Percentiles rank a stretch among this genome's conserved stretches.
Conservation (phyloP, 2,888 invertebrate species). For the Agrypnus murinus region DNA sequence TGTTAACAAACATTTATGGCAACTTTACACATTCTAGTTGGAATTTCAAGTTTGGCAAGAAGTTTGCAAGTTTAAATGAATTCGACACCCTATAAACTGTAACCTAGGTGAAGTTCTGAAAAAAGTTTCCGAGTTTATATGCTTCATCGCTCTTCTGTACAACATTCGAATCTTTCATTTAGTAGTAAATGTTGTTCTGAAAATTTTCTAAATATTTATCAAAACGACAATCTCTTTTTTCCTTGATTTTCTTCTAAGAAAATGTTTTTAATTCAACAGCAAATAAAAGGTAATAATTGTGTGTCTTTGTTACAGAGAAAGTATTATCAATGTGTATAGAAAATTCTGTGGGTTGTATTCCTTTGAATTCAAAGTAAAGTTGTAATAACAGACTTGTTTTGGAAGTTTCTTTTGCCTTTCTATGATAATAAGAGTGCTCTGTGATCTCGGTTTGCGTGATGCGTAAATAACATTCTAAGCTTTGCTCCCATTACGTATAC, state of each 20-base stretch:
- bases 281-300: background rate
- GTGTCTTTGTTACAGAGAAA: background rate
- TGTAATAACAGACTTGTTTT: constrained; percentile 44
- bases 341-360: background rate
- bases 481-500: constrained; percentile 41
- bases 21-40: constrained; percentile 19
- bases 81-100: constrained; percentile 32
- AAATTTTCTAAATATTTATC: background rate
- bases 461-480: constrained; percentile 42
- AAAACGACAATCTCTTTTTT: background rate
- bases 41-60: constrained; percentile 18
- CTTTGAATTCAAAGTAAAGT: constrained; percentile 39
- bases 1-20: constrained; percentile 9
- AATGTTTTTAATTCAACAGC: too few species aligned
- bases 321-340: constrained; percentile 4
- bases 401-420: constrained; percentile 34
- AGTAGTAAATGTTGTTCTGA: background rate
- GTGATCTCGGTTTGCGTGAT: constrained; percentile 42
- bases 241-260: background rate
- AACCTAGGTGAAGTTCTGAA: constrained; percentile 23
- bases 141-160: constrained; percentile 25
- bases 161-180: constrained; percentile 21
- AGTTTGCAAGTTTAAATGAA: constrained; percentile 38
- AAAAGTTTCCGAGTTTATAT: constrained; percentile 21
- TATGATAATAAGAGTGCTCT: constrained; percentile 40